Evolutionary conservation across 2,113 vertebrate species (phyloP).

Genomic region (Neodon shergylaensis): DNA sequence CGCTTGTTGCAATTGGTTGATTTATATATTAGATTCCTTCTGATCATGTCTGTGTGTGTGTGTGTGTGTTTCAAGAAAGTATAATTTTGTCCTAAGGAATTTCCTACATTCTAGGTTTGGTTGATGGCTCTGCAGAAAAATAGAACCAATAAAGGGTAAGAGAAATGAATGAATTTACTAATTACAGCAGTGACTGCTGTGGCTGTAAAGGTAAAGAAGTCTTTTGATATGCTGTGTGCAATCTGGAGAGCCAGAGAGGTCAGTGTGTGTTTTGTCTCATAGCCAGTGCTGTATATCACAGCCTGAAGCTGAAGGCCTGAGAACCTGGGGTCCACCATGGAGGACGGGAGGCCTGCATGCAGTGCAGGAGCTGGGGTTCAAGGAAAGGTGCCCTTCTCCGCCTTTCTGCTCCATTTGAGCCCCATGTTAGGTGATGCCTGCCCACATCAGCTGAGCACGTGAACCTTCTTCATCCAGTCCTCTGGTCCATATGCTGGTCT

Average conservation of each 20-base stretch:
- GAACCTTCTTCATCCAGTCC: neutral
- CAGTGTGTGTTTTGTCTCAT: neutral
- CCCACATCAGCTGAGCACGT: neutral
- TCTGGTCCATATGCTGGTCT: neutral
- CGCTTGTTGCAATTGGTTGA: neutral
- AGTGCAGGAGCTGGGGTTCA: too few relatives aligned
- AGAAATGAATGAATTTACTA: neutral
- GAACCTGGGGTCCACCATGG: neutral
- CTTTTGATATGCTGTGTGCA: neutral
- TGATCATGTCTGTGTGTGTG: neutral
- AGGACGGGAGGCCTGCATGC: too few relatives aligned
- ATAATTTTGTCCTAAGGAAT: neutral
- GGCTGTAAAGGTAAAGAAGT: neutral
- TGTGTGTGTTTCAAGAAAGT: neutral
- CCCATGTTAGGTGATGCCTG: neutral
- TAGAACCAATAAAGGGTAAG: neutral
- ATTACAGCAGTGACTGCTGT: neutral
- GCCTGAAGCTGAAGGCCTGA: neutral
- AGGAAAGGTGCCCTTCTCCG: neutral
- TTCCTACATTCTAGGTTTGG: neutral
- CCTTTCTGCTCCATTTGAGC: neutral
- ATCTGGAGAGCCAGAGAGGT: neutral
- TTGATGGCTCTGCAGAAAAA: neutral
- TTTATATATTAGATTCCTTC: neutral
- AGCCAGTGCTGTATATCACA: neutral